Base-by-base conservation (phyloP, 2,797 vertebrate species). In the Amblyraja radiata region DNA sequence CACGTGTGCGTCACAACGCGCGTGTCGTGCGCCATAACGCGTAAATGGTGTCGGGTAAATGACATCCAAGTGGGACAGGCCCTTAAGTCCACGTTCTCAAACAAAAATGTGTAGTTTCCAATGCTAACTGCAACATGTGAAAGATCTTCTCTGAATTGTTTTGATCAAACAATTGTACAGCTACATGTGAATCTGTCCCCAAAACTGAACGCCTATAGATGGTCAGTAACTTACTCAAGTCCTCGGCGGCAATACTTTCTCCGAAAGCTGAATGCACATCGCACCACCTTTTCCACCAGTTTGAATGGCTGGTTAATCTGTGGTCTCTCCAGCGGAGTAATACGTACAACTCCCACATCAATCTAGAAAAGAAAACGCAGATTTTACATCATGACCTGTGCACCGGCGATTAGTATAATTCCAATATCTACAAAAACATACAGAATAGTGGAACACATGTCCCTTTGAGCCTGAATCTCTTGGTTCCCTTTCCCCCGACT, bases 251-350 rank as follows among this genome's bases (percentile, higher is more conserved):
- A 99, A 95, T 97, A 95, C 95, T 99, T 99, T 95, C 98, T 97
- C 94, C 98, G 97, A 95, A 98, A 99, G 93, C 99, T 98, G 94
- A 99, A 99, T 83, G 96, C 93, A 46, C 97, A 98, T 95, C 68
- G 97, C 94, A 99, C 97, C 28, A 99, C 95, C 95, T 97, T 99
- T 95, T 99, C 98, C 94, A 99, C 98, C 92, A 99, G 95, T 94
- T 96, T 94, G 95, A 99, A 99, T 0, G 99, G 98, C 95, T 99
- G 98, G 95, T 97, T 94, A 94, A 99, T 99, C 96, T 96, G 96
- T 76, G 99, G 98, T 93, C 96, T 94, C 93, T 96, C 95, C 95
- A 99, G 95, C 0, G 99, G 99, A 13, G 97, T 98, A 95, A 99
- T 98, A 95, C 96, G 98, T 76, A 99, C 97, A 92, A 99, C 97